A percentile compares a stretch with the other conserved stretches of the same genome.
Evolutionary conservation across 2,797 vertebrate genomes (phyloP).

Genomic region (Tapera naevia): DNA sequence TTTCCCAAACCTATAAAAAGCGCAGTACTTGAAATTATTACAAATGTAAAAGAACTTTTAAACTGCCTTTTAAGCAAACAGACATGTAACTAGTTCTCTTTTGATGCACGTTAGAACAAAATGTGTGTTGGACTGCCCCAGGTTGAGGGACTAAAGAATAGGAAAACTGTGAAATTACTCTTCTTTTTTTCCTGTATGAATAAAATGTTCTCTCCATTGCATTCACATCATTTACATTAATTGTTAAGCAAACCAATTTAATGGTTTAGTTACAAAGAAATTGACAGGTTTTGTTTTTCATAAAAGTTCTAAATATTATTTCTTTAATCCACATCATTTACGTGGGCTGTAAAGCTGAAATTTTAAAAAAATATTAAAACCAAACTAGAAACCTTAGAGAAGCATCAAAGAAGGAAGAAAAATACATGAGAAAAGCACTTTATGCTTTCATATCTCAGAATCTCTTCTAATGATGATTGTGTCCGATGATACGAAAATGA

Average conservation of each 20-base stretch:
- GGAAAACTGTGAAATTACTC: background rate
- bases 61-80: background rate
- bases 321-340: background rate
- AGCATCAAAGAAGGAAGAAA: background rate
- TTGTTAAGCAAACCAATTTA: background rate
- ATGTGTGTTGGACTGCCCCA: background rate
- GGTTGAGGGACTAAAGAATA: background rate
- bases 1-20: slow-evolving; percentile 24
- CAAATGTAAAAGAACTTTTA: slow-evolving; percentile 17
- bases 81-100: background rate
- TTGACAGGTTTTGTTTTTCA: background rate
- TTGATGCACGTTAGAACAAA: background rate
- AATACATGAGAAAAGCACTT: background rate
- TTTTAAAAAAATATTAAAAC: background rate
- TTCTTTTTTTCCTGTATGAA: background rate
- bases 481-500: background rate
- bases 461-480: background rate
- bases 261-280: background rate
- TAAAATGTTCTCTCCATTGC: background rate
- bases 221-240: background rate
- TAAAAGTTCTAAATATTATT: background rate
- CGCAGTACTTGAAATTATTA: background rate
- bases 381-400: background rate
- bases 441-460: background rate
- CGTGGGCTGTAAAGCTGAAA: background rate